Conservation (phyloP, 2,797 vertebrate species). For the Propithecus perrieri region DNA sequence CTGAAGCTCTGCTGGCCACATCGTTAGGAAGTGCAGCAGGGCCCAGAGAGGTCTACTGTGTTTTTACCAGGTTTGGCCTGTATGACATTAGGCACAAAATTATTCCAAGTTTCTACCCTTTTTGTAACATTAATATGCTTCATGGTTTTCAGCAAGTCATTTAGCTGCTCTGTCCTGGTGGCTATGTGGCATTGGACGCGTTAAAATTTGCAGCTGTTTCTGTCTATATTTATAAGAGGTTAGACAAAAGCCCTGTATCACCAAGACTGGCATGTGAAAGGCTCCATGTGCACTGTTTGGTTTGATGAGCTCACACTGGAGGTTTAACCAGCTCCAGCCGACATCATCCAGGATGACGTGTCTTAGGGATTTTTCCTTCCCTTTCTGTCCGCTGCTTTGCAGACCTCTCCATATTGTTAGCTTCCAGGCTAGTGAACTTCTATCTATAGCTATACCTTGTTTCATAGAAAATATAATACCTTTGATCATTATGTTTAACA, state of each 20-base stretch:
- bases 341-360: not conserved
- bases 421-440: not conserved
- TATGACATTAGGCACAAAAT: not conserved
- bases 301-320: not conserved
- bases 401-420: not conserved
- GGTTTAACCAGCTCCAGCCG: not conserved
- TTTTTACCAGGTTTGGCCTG: not conserved
- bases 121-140: not conserved
- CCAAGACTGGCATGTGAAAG: not conserved
- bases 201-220: not conserved
- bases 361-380: not conserved
- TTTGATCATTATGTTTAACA: not conserved
- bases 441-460: not conserved
- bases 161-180: not conserved
- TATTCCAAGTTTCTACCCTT: not conserved
- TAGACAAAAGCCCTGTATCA: not conserved
- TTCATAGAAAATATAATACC: not conserved
- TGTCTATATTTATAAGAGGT: not conserved
- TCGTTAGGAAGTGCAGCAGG: no score
- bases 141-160: not conserved
- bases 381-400: not conserved
- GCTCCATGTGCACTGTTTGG: not conserved
- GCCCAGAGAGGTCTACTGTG: not conserved
- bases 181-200: not conserved
- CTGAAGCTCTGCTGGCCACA: not conserved